These are phyloP conservation scores for Mirza zaza DNA, from an alignment of 2,113 vertebrate species.

Conservation along the genomic window DNA sequence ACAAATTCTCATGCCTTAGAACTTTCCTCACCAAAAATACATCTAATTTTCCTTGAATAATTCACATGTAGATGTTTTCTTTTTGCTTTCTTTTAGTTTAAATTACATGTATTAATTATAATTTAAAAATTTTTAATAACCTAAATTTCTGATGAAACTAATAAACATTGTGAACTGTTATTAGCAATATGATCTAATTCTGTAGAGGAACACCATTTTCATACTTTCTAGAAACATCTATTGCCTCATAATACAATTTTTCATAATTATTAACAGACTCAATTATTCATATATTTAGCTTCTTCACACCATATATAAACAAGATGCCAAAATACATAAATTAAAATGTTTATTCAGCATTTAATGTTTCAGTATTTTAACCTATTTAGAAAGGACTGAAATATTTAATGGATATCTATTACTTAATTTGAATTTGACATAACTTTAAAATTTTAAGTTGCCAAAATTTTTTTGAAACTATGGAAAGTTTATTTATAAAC, in stretches of 20 bases:
- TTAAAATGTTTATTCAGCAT: background rate
- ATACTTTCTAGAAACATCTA: background rate
- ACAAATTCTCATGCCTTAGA: too few relatives aligned
- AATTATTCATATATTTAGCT: background rate
- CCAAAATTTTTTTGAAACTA: background rate
- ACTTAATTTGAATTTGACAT: background rate
- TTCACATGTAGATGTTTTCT: too few relatives aligned
- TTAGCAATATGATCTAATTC: too few relatives aligned
- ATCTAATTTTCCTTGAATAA: too few relatives aligned
- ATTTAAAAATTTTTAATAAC: too few relatives aligned
- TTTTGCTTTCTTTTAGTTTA: too few relatives aligned
- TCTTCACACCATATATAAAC: background rate
- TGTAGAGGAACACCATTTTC: too few relatives aligned
- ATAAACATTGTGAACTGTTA: too few relatives aligned
- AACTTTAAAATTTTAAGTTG: background rate
- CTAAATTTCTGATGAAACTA: too few relatives aligned
- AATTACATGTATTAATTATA: too few relatives aligned
- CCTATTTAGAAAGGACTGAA: background rate
- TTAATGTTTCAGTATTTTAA: background rate
- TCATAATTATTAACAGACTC: background rate
- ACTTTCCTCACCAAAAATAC: too few relatives aligned
- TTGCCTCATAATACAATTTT: background rate
- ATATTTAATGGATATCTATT: background rate
- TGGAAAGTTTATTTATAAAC: background rate
- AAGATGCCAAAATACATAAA: background rate